Evolutionary conservation across 2,888 invertebrate species (phyloP).

Genomic region (Lobophora halterata): DNA sequence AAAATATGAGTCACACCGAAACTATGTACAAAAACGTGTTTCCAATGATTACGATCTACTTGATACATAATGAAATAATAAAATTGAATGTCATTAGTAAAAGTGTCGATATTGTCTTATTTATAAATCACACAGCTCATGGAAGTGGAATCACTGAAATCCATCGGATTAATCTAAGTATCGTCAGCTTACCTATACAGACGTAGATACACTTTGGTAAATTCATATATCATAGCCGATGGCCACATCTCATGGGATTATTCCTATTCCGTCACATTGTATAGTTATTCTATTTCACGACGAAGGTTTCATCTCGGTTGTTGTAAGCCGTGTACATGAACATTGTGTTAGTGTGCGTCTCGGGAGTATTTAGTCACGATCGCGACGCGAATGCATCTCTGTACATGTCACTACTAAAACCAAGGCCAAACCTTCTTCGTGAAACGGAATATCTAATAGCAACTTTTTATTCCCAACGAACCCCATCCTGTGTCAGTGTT

Average conservation of each 20-base stretch:
- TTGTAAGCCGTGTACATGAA: no score
- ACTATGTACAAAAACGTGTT: constrained; percentile 61
- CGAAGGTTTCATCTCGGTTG: no score
- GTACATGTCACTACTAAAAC: no score
- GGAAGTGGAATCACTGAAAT: constrained; percentile 46
- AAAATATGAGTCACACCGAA: constrained; percentile 47
- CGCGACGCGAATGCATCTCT: no score
- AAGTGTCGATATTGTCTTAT: constrained; percentile 66
- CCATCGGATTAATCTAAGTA: constrained; percentile 39
- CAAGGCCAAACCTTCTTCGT: no score
- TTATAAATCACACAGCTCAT: constrained; percentile 60
- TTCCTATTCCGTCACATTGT: no score
- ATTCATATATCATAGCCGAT: constrained; percentile 54
- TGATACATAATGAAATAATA: constrained; percentile 48
- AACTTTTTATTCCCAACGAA: no score
- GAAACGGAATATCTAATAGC: no score
- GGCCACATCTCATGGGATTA: constrained; percentile 19
- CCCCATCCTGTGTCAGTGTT: no score
- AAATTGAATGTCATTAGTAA: constrained; percentile 51
- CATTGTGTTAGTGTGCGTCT: no score
- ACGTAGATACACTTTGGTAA: constrained; percentile 68
- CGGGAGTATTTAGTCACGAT: no score
- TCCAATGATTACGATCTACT: constrained; percentile 37
- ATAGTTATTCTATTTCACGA: no score
- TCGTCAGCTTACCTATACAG: constrained; percentile 43